Evolutionary conservation across 2,797 vertebrate species (phyloP).

Genomic region (Syndactyla subalaris): DNA sequence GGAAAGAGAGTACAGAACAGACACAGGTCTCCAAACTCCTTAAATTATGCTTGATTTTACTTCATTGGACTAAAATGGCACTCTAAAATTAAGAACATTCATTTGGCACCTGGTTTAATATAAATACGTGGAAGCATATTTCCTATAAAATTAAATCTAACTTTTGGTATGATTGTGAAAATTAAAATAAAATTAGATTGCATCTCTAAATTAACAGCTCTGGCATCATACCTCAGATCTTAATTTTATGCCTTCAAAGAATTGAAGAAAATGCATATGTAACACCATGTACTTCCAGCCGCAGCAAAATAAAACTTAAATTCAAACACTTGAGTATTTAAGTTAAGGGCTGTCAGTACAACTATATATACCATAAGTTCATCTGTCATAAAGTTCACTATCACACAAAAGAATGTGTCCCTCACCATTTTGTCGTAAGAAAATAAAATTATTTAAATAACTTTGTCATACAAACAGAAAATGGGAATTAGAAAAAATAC

Average conservation of each 20-base stretch:
- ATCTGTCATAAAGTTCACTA: background rate
- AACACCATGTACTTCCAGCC: background rate
- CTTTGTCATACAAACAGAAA: background rate
- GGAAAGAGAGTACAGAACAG: background rate
- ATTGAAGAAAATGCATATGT: background rate
- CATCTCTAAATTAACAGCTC: background rate
- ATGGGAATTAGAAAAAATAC: accelerated
- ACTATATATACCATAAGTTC: too few relatives aligned
- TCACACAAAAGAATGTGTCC: background rate
- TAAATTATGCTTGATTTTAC: conserved; percentile 1
- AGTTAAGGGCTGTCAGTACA: background rate
- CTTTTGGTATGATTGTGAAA: background rate
- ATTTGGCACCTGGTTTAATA: conserved; percentile 33
- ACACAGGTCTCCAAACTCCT: background rate
- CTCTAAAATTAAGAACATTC: conserved; percentile 25
- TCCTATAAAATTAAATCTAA: conserved; percentile 42
- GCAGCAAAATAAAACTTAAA: background rate
- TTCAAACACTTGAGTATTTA: background rate
- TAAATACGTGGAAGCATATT: conserved; percentile 23
- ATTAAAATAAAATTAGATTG: conserved; percentile 32
- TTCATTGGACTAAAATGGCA: conserved; percentile 32
- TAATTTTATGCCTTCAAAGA: background rate
- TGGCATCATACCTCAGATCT: background rate
- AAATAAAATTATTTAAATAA: background rate
- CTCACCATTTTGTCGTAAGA: background rate